Conservation (phyloP, 2,797 vertebrate genomes). For the Peromyscus eremicus region DNA sequence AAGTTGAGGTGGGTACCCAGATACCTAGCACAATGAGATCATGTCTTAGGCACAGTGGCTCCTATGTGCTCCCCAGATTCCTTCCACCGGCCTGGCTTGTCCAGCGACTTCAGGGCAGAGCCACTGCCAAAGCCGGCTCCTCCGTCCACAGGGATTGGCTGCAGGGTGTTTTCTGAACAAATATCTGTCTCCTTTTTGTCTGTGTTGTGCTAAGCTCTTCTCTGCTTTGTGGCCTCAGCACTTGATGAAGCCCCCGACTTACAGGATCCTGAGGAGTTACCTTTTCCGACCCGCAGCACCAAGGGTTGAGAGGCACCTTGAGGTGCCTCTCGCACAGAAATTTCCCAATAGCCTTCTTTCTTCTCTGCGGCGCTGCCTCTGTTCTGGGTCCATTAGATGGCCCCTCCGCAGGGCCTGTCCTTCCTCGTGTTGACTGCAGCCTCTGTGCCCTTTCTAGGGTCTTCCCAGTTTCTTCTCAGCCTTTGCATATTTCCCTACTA, state of each 20-base stretch:
- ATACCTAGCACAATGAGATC: slow-evolving; percentile 77
- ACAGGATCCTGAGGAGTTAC: background rate
- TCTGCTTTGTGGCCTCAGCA: background rate
- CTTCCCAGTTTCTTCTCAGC: background rate
- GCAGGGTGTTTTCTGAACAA: slow-evolving; percentile 73
- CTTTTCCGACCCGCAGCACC: background rate
- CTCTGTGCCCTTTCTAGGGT: background rate
- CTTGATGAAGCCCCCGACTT: background rate
- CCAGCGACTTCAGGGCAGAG: slow-evolving; percentile 73
- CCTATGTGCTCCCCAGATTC: slow-evolving; percentile 79
- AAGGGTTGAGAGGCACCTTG: background rate
- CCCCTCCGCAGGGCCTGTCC: background rate
- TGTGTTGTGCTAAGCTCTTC: slow-evolving; percentile 55
- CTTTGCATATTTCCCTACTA: background rate
- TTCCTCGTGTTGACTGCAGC: background rate
- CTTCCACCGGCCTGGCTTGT: slow-evolving; percentile 80
- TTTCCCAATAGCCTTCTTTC: background rate
- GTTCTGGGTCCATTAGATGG: background rate
- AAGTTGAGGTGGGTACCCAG: slow-evolving; percentile 62
- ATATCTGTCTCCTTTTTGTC: slow-evolving; percentile 71
- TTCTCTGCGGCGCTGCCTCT: background rate
- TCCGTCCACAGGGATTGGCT: slow-evolving; percentile 65
- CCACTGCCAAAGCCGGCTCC: slow-evolving; percentile 70
- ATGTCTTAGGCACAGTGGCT: slow-evolving; percentile 78
- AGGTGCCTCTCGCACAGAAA: background rate